Conservation (phyloP, 2,888 invertebrate species). For the Parnassius smintheus region DNA sequence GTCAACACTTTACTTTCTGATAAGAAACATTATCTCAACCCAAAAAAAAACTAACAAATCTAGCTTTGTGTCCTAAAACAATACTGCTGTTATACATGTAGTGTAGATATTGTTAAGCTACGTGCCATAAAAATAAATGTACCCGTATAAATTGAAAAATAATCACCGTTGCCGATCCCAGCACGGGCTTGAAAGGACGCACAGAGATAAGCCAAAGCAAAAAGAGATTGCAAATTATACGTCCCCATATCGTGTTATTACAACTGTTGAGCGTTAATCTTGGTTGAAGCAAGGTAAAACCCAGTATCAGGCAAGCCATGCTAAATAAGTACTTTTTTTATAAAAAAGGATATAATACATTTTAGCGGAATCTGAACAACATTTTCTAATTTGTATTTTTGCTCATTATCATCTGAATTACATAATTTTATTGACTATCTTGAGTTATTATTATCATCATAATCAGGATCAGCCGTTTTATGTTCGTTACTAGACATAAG, state of each 20-base stretch:
- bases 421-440: too few species aligned
- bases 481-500: too few species aligned
- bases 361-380: too few species aligned
- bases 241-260: constrained; percentile 64
- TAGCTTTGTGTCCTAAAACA: background rate
- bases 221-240: constrained; percentile 61
- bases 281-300: constrained; percentile 31
- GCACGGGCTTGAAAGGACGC: constrained; percentile 41
- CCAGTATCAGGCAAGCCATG: constrained; percentile 33
- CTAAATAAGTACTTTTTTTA: background rate
- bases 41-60: too few species aligned
- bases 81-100: background rate
- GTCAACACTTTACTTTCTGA: too few species aligned
- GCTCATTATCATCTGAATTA: too few species aligned
- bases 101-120: background rate
- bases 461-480: too few species aligned
- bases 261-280: constrained; percentile 49
- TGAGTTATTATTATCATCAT: too few species aligned
- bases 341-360: too few species aligned
- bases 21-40: too few species aligned
- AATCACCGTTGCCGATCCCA: constrained; percentile 37
- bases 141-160: constrained; percentile 45
- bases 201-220: constrained; percentile 45
- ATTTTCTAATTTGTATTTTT: too few species aligned
- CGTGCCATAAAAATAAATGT: background rate